A percentile compares a stretch with the other conserved stretches of the same genome.
phyloP scores from a whole-genome alignment of 2,113 vertebrate species.

The Vulpes vulpes region DNA sequence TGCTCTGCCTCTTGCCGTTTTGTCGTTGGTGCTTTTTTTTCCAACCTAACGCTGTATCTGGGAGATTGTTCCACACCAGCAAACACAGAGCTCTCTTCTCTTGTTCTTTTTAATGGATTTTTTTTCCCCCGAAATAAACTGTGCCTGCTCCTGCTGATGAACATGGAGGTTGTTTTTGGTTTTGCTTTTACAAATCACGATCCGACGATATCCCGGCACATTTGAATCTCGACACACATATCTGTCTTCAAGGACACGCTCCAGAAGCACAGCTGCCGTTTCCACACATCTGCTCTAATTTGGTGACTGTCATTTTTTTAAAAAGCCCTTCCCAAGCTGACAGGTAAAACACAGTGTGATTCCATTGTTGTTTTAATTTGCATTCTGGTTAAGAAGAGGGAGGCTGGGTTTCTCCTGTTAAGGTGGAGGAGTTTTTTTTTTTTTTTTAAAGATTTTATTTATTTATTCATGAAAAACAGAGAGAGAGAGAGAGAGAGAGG shows the following conservation, averaged over 20 bases:
- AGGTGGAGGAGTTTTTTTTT: too few species aligned
- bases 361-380: background rate
- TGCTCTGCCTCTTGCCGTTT: background rate
- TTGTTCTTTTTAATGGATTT: background rate
- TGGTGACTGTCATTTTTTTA: fast-evolving
- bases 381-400: too few species aligned
- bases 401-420: background rate
- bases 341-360: background rate
- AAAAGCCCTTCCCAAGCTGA: background rate
- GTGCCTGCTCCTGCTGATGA: fast-evolving
- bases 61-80: background rate
- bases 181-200: background rate
- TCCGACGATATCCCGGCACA: fast-evolving
- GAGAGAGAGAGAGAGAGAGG: too few species aligned
- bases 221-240: background rate
- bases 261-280: background rate
- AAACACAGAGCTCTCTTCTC: background rate
- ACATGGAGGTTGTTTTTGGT: fast-evolving
- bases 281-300: background rate
- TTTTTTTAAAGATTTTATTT: too few species aligned
- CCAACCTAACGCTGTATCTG: background rate
- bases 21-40: background rate
- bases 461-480: too few species aligned
- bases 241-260: background rate
- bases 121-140: fast-evolving